phyloP scores from a whole-genome alignment of 1,140 invertebrate genomes.

The Aphaenogaster rudis region DNA sequence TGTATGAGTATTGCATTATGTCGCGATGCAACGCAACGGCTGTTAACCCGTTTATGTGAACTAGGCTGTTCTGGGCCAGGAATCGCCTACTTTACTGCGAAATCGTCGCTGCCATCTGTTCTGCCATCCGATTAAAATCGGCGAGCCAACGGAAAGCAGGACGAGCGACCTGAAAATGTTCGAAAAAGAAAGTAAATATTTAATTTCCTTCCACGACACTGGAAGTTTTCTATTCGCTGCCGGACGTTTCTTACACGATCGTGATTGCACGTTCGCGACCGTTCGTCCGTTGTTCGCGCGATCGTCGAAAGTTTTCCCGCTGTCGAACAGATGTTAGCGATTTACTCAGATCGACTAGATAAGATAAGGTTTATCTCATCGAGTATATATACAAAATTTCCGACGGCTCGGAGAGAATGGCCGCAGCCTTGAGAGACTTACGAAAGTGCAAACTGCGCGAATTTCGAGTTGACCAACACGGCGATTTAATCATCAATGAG shows the following conservation, averaged over 20 bases:
- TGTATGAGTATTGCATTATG: no score
- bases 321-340: constrained; percentile 3
- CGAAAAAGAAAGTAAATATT: neutral
- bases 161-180: neutral
- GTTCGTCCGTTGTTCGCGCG: neutral
- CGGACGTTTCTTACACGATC: neutral
- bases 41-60: constrained; percentile 32
- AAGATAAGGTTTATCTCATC: constrained; percentile 60
- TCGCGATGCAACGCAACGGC: no score
- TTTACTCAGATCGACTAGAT: constrained; percentile 38
- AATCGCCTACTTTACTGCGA: constrained; percentile 4
- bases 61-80: neutral
- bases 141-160: neutral
- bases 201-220: neutral
- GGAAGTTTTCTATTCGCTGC: neutral
- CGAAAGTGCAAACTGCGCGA: constrained; percentile 58
- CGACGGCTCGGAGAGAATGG: neutral
- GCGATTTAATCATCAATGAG: constrained; percentile 63
- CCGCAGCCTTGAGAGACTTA: constrained; percentile 66
- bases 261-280: neutral
- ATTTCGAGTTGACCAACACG: constrained; percentile 56
- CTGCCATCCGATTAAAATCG: neutral
- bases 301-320: neutral
- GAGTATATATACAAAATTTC: constrained; percentile 19
- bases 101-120: constrained; percentile 24